Evolutionary conservation across 2,888 invertebrate species (phyloP).

Genomic region (Pteria penguin): DNA sequence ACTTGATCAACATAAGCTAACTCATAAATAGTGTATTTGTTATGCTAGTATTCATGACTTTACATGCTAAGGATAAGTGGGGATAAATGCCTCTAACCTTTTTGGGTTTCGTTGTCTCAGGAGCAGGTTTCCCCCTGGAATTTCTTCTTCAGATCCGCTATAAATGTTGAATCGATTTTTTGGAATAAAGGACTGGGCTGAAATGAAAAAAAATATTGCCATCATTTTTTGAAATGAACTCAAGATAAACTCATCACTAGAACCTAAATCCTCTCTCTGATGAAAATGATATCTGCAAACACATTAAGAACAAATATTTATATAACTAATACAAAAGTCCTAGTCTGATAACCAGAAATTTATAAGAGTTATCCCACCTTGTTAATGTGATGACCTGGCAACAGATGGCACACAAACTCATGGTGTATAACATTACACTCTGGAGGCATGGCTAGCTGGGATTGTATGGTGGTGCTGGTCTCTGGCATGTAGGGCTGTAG

Average conservation of each 20-base stretch:
- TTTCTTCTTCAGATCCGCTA: conserved; percentile 88
- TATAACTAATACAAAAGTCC: too few species aligned
- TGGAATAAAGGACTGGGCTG: conserved; percentile 92
- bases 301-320: too few species aligned
- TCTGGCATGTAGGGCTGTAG: conserved; percentile 95
- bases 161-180: conserved; percentile 89
- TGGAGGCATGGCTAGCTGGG: conserved; percentile 86
- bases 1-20: too few species aligned
- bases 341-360: too few species aligned
- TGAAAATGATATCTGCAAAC: too few species aligned
- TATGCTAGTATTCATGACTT: neutral
- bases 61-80: neutral
- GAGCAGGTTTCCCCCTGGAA: conserved; percentile 87
- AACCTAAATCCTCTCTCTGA: too few species aligned
- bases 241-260: too few species aligned
- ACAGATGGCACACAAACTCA: conserved; percentile 83
- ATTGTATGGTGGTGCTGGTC: conserved; percentile 85
- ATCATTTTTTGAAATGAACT: too few species aligned
- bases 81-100: conserved; percentile 8
- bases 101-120: conserved; percentile 6
- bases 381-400: conserved; percentile 90
- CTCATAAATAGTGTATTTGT: too few species aligned
- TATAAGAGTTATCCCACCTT: conserved; percentile 82
- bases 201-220: conserved; percentile 56
- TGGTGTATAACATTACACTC: conserved; percentile 78